A percentile compares a stretch with the other conserved stretches of the same genome.
These are phyloP conservation scores for Turnix velox DNA, from an alignment of 2,113 vertebrate species.

Conservation along the genomic window DNA sequence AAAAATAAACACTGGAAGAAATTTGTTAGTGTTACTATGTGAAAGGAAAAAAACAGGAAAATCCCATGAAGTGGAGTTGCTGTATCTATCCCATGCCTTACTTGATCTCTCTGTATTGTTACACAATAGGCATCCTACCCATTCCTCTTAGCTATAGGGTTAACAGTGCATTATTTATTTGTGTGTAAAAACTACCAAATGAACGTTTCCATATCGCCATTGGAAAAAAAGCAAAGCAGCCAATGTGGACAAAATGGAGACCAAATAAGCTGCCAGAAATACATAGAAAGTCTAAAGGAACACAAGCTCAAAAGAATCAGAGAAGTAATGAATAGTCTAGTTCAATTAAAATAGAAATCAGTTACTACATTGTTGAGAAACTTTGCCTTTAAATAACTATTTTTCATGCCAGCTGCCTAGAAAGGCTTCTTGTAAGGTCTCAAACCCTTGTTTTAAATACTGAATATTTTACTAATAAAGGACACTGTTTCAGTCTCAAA, in stretches of 20 bases:
- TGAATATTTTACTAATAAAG: slow-evolving; percentile 73
- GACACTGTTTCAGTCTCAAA: slow-evolving; percentile 72
- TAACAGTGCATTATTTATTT: slow-evolving; percentile 82
- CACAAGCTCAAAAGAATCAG: slow-evolving; percentile 65
- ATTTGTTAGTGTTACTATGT: slow-evolving; percentile 91
- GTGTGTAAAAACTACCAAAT: slow-evolving; percentile 72
- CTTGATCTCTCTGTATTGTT: slow-evolving; percentile 74
- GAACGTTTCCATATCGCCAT: slow-evolving; percentile 68
- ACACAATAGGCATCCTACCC: slow-evolving; percentile 66
- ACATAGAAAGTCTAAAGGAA: slow-evolving; percentile 66
- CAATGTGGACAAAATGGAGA: slow-evolving; percentile 73
- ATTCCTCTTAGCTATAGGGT: slow-evolving; percentile 70
- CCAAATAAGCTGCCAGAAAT: slow-evolving; percentile 73
- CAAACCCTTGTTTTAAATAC: slow-evolving; percentile 63
- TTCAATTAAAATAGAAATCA: slow-evolving; percentile 40
- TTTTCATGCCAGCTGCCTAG: slow-evolving; percentile 48
- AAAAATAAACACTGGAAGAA: slow-evolving; percentile 96
- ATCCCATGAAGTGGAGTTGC: slow-evolving; percentile 77
- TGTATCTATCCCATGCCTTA: slow-evolving; percentile 75
- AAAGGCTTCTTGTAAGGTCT: slow-evolving; percentile 65
- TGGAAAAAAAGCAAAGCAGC: slow-evolving; percentile 54
- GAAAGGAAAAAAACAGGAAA: slow-evolving; percentile 88
- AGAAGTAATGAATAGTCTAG: slow-evolving; percentile 55
- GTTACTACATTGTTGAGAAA: slow-evolving; percentile 44
- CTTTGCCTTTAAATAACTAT: slow-evolving; percentile 53